Evolutionary conservation across 2,888 invertebrate genomes (phyloP), one percentile per base, ranked within the genome.

Genomic region (Stictocephala bisonia): DNA sequence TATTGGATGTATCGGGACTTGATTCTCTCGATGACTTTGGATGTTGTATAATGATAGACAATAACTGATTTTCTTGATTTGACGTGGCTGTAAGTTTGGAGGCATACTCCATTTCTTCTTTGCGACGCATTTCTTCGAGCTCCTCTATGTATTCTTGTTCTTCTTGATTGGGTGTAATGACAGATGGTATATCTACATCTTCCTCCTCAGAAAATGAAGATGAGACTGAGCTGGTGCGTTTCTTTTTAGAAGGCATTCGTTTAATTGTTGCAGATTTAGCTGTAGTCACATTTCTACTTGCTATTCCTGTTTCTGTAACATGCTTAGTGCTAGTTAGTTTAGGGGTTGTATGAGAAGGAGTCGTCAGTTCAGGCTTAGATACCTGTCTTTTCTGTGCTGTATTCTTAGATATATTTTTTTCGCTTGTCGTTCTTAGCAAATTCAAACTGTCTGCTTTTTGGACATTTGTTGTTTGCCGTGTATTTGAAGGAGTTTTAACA

Each of bases 1-100:
- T 91, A 79, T 90, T 89, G 71, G 91, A 88, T 74, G 89, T 87
- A 80, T 92, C 91, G 0, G 92, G 92, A 3, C 92, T 91, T 64
- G 90, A 90, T 82, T 93, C 93, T 18, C 92, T 84, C 0, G 92
- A 92, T 60, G 92, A 92, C 83, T 90, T 91, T 0, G 92, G 80
- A 35, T 79, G 77, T 60, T 80, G 79, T 9, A 80, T 77, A 6
- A 77, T 69, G 11, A 80, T 79, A 29, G 75, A 78, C 26, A 80
- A 68, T 13, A 76, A 60, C 18, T 69, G 53, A 31, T 77, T 76
- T 73, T 80, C 79, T 48, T 79, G 78, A n/a, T 74, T 77, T 1
- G 77, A 68, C 3, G 71, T 66, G 27, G 71, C 72, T 13, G 74
- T 76, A 20, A 79, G 74, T 70, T 77, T 78, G 40, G 75, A 70